Base-by-base conservation (phyloP, 2,797 vertebrate species). In the Setipinna tenuifilis region DNA sequence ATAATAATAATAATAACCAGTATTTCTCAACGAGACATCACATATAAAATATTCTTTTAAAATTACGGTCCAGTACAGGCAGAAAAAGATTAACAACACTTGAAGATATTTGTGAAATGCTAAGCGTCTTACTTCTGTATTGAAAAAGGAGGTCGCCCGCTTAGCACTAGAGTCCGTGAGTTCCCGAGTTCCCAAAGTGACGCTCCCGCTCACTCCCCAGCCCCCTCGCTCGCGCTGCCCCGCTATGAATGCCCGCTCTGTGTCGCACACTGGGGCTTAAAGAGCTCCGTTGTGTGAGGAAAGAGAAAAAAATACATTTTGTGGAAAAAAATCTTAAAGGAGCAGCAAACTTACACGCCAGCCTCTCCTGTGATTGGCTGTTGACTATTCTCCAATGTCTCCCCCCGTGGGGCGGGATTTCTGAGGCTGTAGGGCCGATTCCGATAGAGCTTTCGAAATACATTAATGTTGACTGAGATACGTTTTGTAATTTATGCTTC, bases 241-340 rank as follows among this genome's bases (percentile, higher is more conserved):
- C 83, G 80, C 90, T 88, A 95, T 96, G 95, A 96, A 96, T 96
- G 95, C 93, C 90, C 86, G 94, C 95, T 96, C 95, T 96, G 95
- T 96, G 94, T 95, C 91, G 83, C 88, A 90, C 86, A 83, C 89
- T 90, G 88, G 90, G 92, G 90, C 95, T 96, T 96, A 96, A 96
- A 96, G 95, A 90, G 92, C 93, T 92, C 94, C 93, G 93, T 96
- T 95, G 95, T 96, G 93, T 92, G 90, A 90, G 90, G 86, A 94
- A 88, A 44, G 87, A 86, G 88, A 88, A 91, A 93, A 95, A 89
- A 87, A 89, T 85, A 87, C 87, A 88, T 85, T 89, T 94, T 94
- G 91, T 94, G 93, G 93, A 95, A 95, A 95, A 88, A 86, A 87
- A 89, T 90, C 94, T 95, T 96, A 95, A 96, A 96, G 95, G 91